Evolutionary conservation across 2,797 vertebrate genomes (phyloP), one percentile per base, ranked within the genome.

Genomic region (Ctenopoma multispine): DNA sequence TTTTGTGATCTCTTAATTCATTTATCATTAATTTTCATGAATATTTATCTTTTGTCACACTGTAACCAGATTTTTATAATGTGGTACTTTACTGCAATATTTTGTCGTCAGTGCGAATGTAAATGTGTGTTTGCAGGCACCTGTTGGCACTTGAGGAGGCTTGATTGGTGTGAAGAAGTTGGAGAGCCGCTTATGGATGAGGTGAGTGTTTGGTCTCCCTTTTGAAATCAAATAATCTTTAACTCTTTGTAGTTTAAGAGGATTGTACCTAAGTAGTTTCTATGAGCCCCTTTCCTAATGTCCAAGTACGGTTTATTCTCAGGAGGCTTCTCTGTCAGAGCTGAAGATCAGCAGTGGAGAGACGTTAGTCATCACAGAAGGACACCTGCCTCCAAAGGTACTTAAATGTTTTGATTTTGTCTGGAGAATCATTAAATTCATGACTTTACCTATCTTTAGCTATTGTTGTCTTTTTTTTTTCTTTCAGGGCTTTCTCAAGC

Each of bases 161-260:
- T 96, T 3, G 96, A 99, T 73, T 99, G 97, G 97, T 98, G 96
- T 83, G 97, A 95, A 49, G 97, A 99, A 78, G 94, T 96, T 27
- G 97, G 97, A 34, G 97, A 99, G 69, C 91, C 96, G 8, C 89
- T 99, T 24, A 91, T 89, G 85, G 95, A 96, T 48, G 96, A 97
- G 86, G 97, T 97, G 86, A 92, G 91, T 77, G 10, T 17, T 2
- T 23, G 27, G 15, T 69, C 15, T 46, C 5, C 20, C n/a, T 10
- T 10, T 18, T 43, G 5, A 17, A 41, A 41, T 41, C 13, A 41
- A 41, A 43, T 17, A 5, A 14, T 47, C 8, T 20, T 4, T 53
- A 3, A 8, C 4, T 8, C 17, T 31, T 31, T 53, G 17, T 53
- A 1, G 8, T 18, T 18, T 15, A 51, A 51, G 7, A 29, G 24